phyloP scores from a whole-genome alignment of 2,113 vertebrate genomes.

The Channa argus region DNA sequence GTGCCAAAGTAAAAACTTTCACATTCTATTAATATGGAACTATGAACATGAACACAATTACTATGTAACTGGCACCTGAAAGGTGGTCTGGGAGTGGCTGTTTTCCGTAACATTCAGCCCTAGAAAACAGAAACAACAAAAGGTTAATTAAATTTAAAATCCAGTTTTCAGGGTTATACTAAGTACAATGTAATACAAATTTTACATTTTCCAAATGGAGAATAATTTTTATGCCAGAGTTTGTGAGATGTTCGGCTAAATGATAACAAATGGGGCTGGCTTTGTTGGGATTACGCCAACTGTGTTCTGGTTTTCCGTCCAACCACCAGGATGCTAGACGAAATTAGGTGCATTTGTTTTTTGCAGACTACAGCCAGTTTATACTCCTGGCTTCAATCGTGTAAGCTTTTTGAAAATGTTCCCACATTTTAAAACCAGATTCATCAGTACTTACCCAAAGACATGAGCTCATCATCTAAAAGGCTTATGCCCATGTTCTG shows the following conservation, averaged over 20 bases:
- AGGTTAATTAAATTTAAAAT: background rate
- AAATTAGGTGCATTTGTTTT: slow-evolving; percentile 8
- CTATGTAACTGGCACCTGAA: slow-evolving; percentile 86
- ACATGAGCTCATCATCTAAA: slow-evolving; percentile 97
- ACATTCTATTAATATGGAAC: background rate
- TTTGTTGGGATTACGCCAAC: slow-evolving; percentile 39
- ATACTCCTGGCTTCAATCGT: slow-evolving; percentile 34
- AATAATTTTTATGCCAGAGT: background rate
- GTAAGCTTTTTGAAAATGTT: slow-evolving; percentile 26
- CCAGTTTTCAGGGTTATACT: background rate
- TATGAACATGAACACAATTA: background rate
- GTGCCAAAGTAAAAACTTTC: background rate
- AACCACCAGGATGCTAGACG: slow-evolving; percentile 1
- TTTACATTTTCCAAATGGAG: background rate
- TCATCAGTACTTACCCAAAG: slow-evolving; percentile 83
- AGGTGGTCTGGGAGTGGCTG: slow-evolving; percentile 82
- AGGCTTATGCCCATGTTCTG: slow-evolving; percentile 87
- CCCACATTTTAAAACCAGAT: background rate
- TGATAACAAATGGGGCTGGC: background rate
- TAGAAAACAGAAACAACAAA: slow-evolving; percentile 59
- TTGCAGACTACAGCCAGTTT: background rate
- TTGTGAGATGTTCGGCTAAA: background rate
- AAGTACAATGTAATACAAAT: background rate
- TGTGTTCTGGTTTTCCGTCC: slow-evolving; percentile 17
- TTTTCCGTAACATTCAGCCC: slow-evolving; percentile 87